Evolutionary conservation across 2,888 invertebrate genomes (phyloP).

Genomic region (Papilio demoleus): DNA sequence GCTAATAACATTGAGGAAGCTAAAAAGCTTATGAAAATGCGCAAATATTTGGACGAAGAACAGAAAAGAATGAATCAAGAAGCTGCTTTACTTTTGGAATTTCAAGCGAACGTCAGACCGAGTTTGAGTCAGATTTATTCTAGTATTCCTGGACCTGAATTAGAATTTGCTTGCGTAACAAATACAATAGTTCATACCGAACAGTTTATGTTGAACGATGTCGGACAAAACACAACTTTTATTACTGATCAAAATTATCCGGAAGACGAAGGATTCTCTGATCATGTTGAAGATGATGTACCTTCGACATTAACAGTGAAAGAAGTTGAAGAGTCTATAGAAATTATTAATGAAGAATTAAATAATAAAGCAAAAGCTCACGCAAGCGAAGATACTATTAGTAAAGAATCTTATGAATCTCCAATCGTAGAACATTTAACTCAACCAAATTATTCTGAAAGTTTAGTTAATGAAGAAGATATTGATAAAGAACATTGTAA

Average conservation of each 20-base stretch:
- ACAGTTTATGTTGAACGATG: conserved; percentile 45
- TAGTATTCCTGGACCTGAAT: conserved; percentile 76
- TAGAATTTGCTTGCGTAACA: conserved; percentile 75
- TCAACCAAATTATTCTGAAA: conserved; percentile 15
- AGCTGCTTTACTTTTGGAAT: conserved; percentile 75
- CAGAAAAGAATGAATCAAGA: conserved; percentile 82
- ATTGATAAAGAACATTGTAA: conserved; percentile 39
- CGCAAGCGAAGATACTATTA: conserved; percentile 29
- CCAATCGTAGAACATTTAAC: background rate
- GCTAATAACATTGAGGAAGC: conserved; percentile 88
- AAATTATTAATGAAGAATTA: conserved; percentile 43
- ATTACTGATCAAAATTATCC: conserved; percentile 38
- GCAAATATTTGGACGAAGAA: conserved; percentile 85
- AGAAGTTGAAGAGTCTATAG: conserved; percentile 43
- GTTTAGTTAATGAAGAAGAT: conserved; percentile 41
- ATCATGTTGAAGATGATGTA: conserved; percentile 40
- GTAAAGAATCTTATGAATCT: conserved; percentile 36
- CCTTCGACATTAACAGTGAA: conserved; percentile 39
- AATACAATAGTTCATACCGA: conserved; percentile 47
- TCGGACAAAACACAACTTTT: conserved; percentile 38
- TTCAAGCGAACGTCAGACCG: conserved; percentile 78
- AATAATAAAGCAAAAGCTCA: conserved; percentile 43
- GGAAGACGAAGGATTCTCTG: conserved; percentile 42
- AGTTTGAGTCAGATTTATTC: conserved; percentile 78
- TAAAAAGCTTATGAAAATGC: conserved; percentile 85